Conservation (phyloP, 2,797 vertebrate species). For the Pachyuromys duprasi region DNA sequence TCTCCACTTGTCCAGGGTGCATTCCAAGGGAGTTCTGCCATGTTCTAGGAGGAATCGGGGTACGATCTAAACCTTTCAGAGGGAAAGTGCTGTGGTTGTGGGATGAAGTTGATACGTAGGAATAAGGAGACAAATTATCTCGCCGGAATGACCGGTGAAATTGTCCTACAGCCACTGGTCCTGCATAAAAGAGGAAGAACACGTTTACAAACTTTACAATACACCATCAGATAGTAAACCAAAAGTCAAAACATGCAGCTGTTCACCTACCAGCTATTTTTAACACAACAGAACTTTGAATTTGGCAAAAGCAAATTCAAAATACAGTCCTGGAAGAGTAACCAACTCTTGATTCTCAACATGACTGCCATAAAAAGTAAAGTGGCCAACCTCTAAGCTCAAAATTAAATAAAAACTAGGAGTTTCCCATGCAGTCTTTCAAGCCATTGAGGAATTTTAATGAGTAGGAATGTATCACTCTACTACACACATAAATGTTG, state of each 20-base stretch:
- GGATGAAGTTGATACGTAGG: constrained; percentile 79
- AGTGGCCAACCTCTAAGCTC: constrained; percentile 38
- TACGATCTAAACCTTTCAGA: constrained; percentile 80
- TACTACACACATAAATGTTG: neutral
- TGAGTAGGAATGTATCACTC: constrained; percentile 26
- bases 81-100: constrained; percentile 81
- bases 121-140: constrained; percentile 83
- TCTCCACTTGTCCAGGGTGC: constrained; percentile 81
- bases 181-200: constrained; percentile 80
- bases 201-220: constrained; percentile 64
- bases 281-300: constrained; percentile 57
- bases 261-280: constrained; percentile 48
- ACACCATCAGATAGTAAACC: constrained; percentile 12
- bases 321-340: constrained; percentile 49
- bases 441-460: constrained; percentile 57
- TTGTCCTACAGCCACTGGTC: constrained; percentile 80
- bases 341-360: constrained; percentile 45
- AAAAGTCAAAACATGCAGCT: constrained; percentile 17
- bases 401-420: constrained; percentile 57
- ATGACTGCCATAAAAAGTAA: constrained; percentile 25
- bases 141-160: constrained; percentile 80
- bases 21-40: constrained; percentile 86
- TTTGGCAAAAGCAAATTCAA: constrained; percentile 55
- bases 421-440: constrained; percentile 57
- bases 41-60: constrained; percentile 84